Evolutionary conservation across 2,888 invertebrate genomes (phyloP).

Genomic region (Orgyia antiqua): DNA sequence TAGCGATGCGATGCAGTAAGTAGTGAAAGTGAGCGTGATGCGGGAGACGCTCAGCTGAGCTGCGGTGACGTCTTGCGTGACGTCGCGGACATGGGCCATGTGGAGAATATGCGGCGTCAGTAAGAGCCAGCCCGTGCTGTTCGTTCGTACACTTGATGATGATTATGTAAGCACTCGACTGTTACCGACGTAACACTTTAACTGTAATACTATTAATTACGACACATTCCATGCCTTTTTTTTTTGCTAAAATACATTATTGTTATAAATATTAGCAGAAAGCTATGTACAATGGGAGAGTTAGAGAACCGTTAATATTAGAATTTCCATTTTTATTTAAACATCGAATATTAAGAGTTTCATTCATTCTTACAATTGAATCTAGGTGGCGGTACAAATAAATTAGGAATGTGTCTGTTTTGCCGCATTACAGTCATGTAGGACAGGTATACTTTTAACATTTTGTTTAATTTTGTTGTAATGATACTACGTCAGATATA

Average conservation of each 20-base stretch:
- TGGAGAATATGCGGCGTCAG: conserved; percentile 74
- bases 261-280: conserved; percentile 11
- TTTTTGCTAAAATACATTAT: conserved; percentile 10
- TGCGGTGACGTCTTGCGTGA: conserved; percentile 49
- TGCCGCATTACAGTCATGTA: conserved; percentile 1
- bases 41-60: conserved; percentile 55
- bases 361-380: no score
- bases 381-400: no score
- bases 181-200: conserved; percentile 13
- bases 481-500: not conserved
- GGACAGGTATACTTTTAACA: no score
- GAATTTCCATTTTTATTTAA: no score
- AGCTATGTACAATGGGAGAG: conserved; percentile 1
- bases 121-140: conserved; percentile 65
- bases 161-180: conserved; percentile 60
- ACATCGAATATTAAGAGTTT: no score
- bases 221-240: conserved; percentile 24
- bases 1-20: conserved; percentile 23
- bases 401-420: not conserved
- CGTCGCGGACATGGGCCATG: conserved; percentile 71
- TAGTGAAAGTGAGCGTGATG: conserved; percentile 68
- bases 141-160: conserved; percentile 49
- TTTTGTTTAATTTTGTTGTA: no score
- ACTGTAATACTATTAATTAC: conserved; percentile 13
- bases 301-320: not conserved